Evolutionary conservation across 1,140 invertebrate species (phyloP), one percentile per base, ranked within the genome.

Genomic region (Trinorchestia longiramus): DNA sequence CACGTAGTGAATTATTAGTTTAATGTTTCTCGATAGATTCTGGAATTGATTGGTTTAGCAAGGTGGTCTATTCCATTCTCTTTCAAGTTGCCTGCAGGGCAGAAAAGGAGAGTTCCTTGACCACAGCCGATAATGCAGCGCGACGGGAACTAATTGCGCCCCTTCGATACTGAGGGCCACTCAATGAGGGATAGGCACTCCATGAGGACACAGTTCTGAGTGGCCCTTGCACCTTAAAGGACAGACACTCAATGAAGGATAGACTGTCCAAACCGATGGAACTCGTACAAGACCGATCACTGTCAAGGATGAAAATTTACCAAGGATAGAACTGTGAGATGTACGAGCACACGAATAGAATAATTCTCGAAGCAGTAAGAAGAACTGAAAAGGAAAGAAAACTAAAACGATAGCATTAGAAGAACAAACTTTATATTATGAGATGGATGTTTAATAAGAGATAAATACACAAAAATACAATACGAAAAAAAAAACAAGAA

Each of bases 71-170:
- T 28, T 77, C 28, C 88, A 90, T 90, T 90, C 88, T 43, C 88
- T 90, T 90, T 90, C 88, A 90, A 42, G 88, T 90, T 42, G 88
- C 11, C 41, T 41, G 11, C 88, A 28, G 88, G 41, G 88, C 88
- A 43, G 43, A 90, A 90, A 90, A 43, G 43, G 43, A 43, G 43
- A 90, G 43, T 90, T 90, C 43, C 88, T 90, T 90, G 88, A 90
- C 88, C 88, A 43, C 88, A 43, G 41, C 88, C 88, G 88, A 90
- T 90, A 90, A 90, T 43, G 88, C 88, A 90, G 88, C 88, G 88
- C 88, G 88, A 90, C 88, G 88, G 88, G 88, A 90, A 90, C 88
- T 90, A 90, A 90, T 90, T 90, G 88, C n/a, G 41, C n/a, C n/a
- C 11, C 88, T 90, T 19, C 41, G 11, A 43, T 43, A 90, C 88